Evolutionary conservation across 2,113 vertebrate species (phyloP).

Genomic region (Sminthopsis crassicaudata): DNA sequence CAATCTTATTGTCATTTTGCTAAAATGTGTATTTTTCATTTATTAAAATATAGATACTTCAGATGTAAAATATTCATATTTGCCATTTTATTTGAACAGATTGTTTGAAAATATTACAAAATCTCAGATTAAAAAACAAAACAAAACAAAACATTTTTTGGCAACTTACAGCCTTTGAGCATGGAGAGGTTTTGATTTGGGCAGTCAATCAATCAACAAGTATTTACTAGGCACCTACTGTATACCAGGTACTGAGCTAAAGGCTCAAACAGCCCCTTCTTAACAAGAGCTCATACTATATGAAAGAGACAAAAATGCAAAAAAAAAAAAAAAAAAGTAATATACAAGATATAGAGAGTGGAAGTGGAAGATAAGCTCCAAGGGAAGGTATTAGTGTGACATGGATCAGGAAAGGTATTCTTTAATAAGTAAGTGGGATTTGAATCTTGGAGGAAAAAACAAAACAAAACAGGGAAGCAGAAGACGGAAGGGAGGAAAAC

Average conservation of each 20-base stretch:
- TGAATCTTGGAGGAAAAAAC: neutral
- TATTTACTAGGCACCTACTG: neutral
- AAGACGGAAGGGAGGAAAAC: neutral
- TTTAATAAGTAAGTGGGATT: neutral
- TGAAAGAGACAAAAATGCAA: neutral
- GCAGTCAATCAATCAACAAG: neutral
- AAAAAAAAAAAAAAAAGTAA: neutral
- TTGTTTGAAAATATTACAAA: neutral
- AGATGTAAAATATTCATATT: neutral
- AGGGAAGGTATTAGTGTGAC: neutral
- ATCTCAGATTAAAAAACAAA: neutral
- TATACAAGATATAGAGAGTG: neutral
- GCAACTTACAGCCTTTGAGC: neutral
- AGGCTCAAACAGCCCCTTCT: neutral
- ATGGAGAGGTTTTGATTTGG: neutral
- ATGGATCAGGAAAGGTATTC: neutral
- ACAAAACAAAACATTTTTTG: neutral
- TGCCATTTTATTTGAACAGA: neutral
- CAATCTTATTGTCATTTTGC: neutral
- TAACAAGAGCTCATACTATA: neutral
- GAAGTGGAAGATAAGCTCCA: neutral
- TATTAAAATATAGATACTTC: neutral
- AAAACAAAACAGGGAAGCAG: neutral
- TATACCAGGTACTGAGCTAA: neutral
- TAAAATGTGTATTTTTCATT: neutral